phyloP scores from a whole-genome alignment of 2,797 vertebrate genomes.

The Balearica regulorum region DNA sequence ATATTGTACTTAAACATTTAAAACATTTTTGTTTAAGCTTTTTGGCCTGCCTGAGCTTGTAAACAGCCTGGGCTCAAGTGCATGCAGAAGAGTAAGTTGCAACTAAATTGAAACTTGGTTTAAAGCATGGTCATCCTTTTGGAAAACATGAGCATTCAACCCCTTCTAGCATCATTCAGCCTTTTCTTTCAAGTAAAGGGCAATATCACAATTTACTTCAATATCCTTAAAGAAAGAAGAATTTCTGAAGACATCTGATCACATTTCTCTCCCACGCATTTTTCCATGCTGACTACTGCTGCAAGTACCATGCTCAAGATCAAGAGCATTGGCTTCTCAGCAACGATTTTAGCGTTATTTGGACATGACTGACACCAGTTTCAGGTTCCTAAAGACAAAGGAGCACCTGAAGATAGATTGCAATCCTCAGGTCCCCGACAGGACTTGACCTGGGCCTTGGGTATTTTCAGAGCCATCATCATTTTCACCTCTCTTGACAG shows the following conservation, averaged over 20 bases:
- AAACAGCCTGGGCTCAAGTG: neutral
- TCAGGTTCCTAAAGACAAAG: neutral
- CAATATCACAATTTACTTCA: neutral
- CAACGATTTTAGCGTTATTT: neutral
- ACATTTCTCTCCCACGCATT: neutral
- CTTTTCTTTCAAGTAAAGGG: neutral
- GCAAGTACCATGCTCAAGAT: neutral
- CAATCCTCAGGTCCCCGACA: neutral
- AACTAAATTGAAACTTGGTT: neutral
- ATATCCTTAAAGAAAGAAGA: neutral
- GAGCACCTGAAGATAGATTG: neutral
- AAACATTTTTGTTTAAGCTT: neutral
- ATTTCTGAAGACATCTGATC: neutral
- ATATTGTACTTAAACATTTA: neutral
- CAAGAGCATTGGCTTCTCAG: neutral
- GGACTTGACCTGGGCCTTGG: neutral
- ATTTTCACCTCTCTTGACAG: neutral
- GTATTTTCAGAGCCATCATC: neutral
- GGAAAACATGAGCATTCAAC: fast-evolving
- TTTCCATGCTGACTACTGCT: neutral
- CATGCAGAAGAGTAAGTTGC: neutral
- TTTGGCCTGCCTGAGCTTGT: neutral
- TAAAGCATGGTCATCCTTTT: neutral
- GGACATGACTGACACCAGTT: neutral
- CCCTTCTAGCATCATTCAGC: neutral